Percentiles rank a stretch among this genome's conserved stretches.
These are phyloP conservation scores for Eledone cirrhosa DNA, from an alignment of 2,888 invertebrate species.

Conservation along the genomic window DNA sequence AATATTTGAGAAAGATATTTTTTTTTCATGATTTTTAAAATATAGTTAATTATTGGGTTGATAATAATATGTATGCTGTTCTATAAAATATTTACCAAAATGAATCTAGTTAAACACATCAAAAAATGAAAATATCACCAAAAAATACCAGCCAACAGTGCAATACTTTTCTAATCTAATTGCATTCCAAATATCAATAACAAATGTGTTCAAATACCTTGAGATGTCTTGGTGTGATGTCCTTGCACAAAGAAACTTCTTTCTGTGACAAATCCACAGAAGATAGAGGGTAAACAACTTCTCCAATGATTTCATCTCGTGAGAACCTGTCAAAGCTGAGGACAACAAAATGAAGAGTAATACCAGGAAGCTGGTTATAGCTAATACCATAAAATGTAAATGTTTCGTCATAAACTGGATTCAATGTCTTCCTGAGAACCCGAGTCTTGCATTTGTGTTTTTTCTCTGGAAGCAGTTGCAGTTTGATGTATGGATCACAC, in stretches of 20 bases:
- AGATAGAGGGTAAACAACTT: constrained; percentile 79
- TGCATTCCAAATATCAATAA: too few species aligned
- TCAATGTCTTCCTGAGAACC: constrained; percentile 92
- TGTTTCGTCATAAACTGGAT: constrained; percentile 98
- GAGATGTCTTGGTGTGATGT: constrained; percentile 90
- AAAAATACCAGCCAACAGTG: too few species aligned
- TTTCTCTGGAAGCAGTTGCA: constrained; percentile 96
- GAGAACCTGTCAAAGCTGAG: constrained; percentile 91
- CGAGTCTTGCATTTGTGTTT: constrained; percentile 97
- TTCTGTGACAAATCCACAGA: constrained; percentile 66
- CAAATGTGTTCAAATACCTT: constrained; percentile 73
- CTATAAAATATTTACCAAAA: too few species aligned
- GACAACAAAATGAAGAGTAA: constrained; percentile 78
- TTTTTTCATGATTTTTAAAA: too few species aligned
- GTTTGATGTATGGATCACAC: constrained; percentile 96
- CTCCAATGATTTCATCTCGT: constrained; percentile 97
- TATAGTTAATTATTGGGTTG: too few species aligned
- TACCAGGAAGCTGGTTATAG: constrained; percentile 81
- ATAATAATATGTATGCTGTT: too few species aligned
- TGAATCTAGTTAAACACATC: too few species aligned
- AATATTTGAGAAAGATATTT: too few species aligned
- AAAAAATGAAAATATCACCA: too few species aligned
- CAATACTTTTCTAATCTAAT: too few species aligned
- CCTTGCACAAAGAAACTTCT: constrained; percentile 73
- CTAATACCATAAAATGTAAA: constrained; percentile 92